These are phyloP conservation scores for Ascidia mentula DNA, from an alignment of 23 tunicate genomes.

Conservation along the genomic window DNA sequence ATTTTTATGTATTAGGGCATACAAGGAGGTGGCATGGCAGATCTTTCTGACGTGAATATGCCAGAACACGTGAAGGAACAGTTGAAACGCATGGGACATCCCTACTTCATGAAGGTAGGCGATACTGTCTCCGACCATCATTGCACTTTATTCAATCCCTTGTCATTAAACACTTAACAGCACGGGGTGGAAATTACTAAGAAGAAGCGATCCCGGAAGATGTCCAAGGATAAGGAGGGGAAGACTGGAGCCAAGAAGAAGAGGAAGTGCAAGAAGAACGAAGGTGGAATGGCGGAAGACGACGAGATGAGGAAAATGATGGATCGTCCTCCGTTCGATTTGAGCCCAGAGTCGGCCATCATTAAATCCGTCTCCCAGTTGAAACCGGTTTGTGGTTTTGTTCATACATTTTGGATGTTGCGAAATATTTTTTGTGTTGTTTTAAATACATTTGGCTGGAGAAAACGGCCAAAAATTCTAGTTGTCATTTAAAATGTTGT, in stretches of 20 bases:
- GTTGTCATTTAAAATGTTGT: too few relatives aligned
- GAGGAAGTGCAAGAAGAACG: conserved; percentile 22
- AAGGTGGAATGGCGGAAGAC: background rate
- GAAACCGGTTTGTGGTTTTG: background rate
- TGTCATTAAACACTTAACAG: background rate
- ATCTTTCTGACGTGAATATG: background rate
- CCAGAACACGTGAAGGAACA: conserved; percentile 33
- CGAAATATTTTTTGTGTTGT: too few relatives aligned
- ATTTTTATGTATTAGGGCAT: conserved; percentile 13
- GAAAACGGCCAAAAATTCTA: too few relatives aligned
- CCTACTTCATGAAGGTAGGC: background rate
- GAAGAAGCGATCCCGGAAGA: conserved; percentile 58
- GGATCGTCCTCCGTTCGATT: background rate
- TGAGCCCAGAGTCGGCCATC: background rate
- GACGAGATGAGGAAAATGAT: background rate
- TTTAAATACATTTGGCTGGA: too few relatives aligned
- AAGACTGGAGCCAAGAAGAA: conserved; percentile 46
- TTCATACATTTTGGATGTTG: too few relatives aligned
- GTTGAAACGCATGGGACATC: conserved; percentile 13
- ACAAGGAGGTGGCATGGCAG: background rate
- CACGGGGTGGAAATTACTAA: conserved; percentile 20
- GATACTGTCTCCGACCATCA: background rate
- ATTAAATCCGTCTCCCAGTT: background rate
- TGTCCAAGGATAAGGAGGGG: conserved; percentile 57
- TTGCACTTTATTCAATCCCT: background rate